phyloP scores from a whole-genome alignment of 2,888 invertebrate genomes.

The Microplitis deprimator region DNA sequence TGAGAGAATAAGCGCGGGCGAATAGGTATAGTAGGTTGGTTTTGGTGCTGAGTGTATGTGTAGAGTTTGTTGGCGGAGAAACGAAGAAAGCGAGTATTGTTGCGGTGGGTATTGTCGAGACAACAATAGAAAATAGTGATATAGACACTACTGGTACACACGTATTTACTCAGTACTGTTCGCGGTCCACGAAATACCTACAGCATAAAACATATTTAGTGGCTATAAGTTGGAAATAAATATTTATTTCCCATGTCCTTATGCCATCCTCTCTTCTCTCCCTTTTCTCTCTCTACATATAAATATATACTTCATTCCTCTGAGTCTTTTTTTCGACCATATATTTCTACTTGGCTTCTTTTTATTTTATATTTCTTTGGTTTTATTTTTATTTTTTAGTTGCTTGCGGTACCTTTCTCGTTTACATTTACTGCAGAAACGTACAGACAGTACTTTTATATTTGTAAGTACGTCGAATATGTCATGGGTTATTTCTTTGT shows the following conservation, averaged over 20 bases:
- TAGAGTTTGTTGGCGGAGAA: conserved; percentile 19
- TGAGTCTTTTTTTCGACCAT: not conserved
- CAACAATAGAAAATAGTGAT: conserved; percentile 48
- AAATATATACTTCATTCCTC: too few relatives aligned
- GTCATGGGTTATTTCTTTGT: conserved; percentile 23
- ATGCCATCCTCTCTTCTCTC: conserved; percentile 4
- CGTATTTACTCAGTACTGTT: conserved; percentile 30
- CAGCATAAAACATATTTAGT: conserved; percentile 45
- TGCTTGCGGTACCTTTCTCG: not conserved
- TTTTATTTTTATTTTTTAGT: not conserved
- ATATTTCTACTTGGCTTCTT: not conserved
- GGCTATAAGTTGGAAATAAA: conserved; percentile 40
- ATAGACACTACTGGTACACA: conserved; percentile 38
- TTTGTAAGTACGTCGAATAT: conserved; percentile 25
- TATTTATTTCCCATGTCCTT: conserved; percentile 35
- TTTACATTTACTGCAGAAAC: not conserved
- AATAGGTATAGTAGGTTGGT: not conserved
- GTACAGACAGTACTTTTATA: conserved; percentile 8
- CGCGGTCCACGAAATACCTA: conserved; percentile 12
- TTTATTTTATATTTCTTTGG: not conserved
- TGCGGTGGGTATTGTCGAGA: conserved; percentile 47
- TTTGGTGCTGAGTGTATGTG: not conserved
- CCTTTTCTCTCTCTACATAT: too few relatives aligned
- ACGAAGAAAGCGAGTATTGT: conserved; percentile 46
- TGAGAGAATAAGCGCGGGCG: not conserved